These are phyloP conservation scores for Cheirogaleus medius DNA, from an alignment of 2,113 vertebrate genomes.

Conservation along the genomic window DNA sequence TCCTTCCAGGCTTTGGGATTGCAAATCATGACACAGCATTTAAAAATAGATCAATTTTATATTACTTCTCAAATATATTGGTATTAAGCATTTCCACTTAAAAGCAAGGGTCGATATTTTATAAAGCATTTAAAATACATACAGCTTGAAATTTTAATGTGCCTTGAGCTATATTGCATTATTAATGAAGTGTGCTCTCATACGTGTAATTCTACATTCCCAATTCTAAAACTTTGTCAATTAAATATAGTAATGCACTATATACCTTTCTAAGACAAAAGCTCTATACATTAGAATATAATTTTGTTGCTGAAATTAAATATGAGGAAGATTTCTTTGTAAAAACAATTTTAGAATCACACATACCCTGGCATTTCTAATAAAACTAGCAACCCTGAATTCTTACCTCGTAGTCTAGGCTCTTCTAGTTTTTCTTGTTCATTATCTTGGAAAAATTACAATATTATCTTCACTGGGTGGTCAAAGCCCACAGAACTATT, in stretches of 20 bases:
- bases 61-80: background rate
- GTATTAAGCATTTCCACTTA: background rate
- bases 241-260: background rate
- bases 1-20: background rate
- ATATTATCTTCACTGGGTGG: background rate
- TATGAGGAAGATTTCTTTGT: background rate
- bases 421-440: background rate
- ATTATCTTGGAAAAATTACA: background rate
- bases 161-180: background rate
- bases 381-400: background rate
- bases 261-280: background rate
- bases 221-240: background rate
- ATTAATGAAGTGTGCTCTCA: background rate
- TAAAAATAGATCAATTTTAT: background rate
- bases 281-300: background rate
- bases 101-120: background rate
- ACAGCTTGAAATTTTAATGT: background rate
- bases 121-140: background rate
- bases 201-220: constrained; percentile 25
- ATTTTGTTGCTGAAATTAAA: constrained; percentile 9
- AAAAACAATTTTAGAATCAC: background rate
- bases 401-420: background rate
- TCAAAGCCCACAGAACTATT: background rate
- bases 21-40: background rate
- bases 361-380: background rate